These are phyloP conservation scores for Bergia sp. DNA, from an alignment of 92 coral and sea anemone species.

Conservation along the genomic window DNA sequence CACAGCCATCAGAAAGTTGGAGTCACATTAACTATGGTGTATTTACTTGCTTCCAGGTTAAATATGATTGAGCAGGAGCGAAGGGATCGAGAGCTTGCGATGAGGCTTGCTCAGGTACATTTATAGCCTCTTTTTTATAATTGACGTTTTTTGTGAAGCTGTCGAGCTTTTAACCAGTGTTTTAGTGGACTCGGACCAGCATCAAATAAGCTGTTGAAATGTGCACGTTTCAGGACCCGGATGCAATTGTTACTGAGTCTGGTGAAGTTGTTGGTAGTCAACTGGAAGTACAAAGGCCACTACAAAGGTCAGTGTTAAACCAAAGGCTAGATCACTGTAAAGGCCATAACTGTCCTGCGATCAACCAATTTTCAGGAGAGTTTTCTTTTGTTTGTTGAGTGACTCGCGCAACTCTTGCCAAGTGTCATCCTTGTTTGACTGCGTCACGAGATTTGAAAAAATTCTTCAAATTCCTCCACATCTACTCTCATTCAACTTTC, in stretches of 20 bases:
- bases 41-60: slow-evolving; percentile 29
- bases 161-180: neutral
- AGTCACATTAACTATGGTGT: neutral
- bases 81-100: slow-evolving; percentile 93
- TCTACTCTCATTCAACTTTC: too few species aligned
- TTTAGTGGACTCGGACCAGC: neutral
- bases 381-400: too few species aligned
- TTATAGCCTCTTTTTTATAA: neutral
- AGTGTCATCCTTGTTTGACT: too few species aligned
- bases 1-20: neutral
- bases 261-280: slow-evolving; percentile 33
- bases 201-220: neutral
- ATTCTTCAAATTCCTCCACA: too few species aligned
- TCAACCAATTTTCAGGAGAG: neutral
- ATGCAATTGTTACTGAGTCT: slow-evolving; percentile 74
- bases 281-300: slow-evolving; percentile 24
- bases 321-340: neutral
- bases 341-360: too few species aligned
- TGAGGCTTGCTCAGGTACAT: slow-evolving; percentile 88
- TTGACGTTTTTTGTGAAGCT: neutral
- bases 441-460: too few species aligned
- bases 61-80: slow-evolving; percentile 92
- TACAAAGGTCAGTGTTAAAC: slow-evolving; percentile 8
- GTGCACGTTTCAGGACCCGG: slow-evolving; percentile 52
- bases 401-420: too few species aligned